phyloP scores from a whole-genome alignment of 1,140 invertebrate species.

The Drosophila guanche region DNA sequence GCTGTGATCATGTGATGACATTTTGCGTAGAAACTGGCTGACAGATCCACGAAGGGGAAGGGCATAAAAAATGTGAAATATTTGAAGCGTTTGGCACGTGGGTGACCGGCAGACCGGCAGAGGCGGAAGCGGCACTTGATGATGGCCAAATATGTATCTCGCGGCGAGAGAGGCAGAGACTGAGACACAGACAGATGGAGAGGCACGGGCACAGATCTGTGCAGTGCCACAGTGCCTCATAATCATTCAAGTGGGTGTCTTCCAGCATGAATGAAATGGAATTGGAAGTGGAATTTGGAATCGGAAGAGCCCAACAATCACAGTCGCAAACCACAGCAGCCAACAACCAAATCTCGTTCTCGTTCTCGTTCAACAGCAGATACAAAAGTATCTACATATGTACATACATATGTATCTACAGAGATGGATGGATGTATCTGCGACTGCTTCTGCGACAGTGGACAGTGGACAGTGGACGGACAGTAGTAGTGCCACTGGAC shows the following conservation, averaged over 20 bases:
- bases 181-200: too few relatives aligned
- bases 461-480: not conserved
- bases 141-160: slow-evolving; percentile 41
- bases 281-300: slow-evolving; percentile 29
- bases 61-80: slow-evolving; percentile 13
- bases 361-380: slow-evolving; percentile 21
- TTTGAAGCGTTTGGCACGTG: slow-evolving; percentile 57
- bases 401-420: slow-evolving; percentile 23
- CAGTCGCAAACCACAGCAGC: slow-evolving; percentile 10
- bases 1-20: too few relatives aligned
- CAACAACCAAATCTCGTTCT: slow-evolving; percentile 49
- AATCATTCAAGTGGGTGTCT: slow-evolving; percentile 56
- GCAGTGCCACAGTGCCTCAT: slow-evolving; percentile 32
- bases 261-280: slow-evolving; percentile 47
- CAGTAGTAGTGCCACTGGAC: not conserved
- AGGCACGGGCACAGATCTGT: slow-evolving; percentile 28
- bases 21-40: not conserved
- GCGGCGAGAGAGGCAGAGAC: not conserved
- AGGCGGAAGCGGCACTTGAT: slow-evolving; percentile 69
- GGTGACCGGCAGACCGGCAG: slow-evolving; percentile 54
- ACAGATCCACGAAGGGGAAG: not conserved
- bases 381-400: slow-evolving; percentile 12
- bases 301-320: slow-evolving; percentile 1
- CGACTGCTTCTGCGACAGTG: slow-evolving; percentile 8
- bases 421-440: slow-evolving; percentile 10